phyloP scores from a whole-genome alignment of 2,888 invertebrate species.

The Scaptomyza caliginosa region DNA sequence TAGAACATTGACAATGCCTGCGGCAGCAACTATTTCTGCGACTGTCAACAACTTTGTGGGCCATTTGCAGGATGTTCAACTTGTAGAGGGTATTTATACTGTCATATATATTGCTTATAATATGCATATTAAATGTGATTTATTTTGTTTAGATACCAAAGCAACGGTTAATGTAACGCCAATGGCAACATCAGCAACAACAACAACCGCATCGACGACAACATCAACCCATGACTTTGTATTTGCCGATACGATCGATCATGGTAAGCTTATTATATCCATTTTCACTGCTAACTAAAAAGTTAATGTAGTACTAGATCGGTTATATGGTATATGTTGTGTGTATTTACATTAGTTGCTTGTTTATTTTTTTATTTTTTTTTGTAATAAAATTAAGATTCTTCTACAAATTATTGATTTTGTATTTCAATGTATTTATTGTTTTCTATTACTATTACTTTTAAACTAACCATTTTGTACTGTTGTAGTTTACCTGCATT shows the following conservation, averaged over 20 bases:
- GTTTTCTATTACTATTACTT: neutral
- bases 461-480: neutral
- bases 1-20: conserved; percentile 21
- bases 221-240: conserved; percentile 66
- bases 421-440: neutral
- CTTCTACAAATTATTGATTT: neutral
- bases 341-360: neutral
- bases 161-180: conserved; percentile 42
- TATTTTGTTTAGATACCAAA: conserved; percentile 63
- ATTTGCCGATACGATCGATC: conserved; percentile 80
- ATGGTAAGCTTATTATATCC: conserved; percentile 64
- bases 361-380: neutral
- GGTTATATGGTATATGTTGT: conserved; percentile 8
- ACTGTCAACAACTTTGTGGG: conserved; percentile 49
- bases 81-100: conserved; percentile 46
- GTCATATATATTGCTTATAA: neutral
- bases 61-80: conserved; percentile 53
- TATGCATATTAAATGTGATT: neutral
- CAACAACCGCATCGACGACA: conserved; percentile 38
- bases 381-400: neutral
- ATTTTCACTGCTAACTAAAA: conserved; percentile 9
- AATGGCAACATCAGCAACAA: conserved; percentile 34
- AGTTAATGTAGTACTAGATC: neutral
- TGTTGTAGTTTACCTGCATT: neutral
- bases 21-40: conserved; percentile 27